Evolutionary conservation across 53 echinoderm and acorn worm genomes (phyloP).

Genomic region (Actinopyga echinites): DNA sequence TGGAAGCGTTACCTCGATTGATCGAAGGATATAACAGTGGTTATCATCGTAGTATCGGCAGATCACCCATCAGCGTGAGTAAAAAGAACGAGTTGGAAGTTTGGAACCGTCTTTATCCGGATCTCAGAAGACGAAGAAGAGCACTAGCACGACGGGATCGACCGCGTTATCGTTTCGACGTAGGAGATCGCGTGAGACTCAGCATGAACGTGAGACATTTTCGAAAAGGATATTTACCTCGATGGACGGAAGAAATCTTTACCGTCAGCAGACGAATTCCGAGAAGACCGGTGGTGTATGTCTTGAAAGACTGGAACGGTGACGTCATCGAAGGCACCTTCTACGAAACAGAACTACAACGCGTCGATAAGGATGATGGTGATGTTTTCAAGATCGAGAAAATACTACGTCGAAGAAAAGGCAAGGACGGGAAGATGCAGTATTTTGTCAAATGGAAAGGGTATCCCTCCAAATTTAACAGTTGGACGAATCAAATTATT

Average conservation of each 20-base stretch:
- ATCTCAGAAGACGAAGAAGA: background rate
- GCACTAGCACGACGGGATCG: background rate
- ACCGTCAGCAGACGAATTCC: background rate
- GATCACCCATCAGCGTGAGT: background rate
- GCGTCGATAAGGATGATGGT: background rate
- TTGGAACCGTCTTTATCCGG: slow-evolving; percentile 22
- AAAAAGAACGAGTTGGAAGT: slow-evolving; percentile 23
- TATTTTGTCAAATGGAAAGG: slow-evolving; percentile 16
- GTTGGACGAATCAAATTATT: background rate
- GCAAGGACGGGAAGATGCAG: background rate
- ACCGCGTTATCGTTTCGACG: background rate
- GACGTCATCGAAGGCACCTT: slow-evolving; percentile 34
- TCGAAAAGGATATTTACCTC: slow-evolving; percentile 35
- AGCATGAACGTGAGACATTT: slow-evolving; percentile 28
- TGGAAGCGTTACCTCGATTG: slow-evolving; percentile 7
- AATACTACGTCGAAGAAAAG: slow-evolving; percentile 8
- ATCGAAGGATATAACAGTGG: background rate
- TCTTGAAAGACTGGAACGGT: background rate
- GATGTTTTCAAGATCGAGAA: slow-evolving; percentile 27
- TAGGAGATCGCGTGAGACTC: slow-evolving; percentile 26
- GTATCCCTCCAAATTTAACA: background rate
- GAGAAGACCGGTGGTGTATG: slow-evolving; percentile 23
- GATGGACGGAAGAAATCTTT: slow-evolving; percentile 54
- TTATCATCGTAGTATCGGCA: slow-evolving; percentile 34
- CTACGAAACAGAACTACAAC: slow-evolving; percentile 41